phyloP scores from a whole-genome alignment of 2,888 invertebrate species.

The Siphlonurus alternatus region DNA sequence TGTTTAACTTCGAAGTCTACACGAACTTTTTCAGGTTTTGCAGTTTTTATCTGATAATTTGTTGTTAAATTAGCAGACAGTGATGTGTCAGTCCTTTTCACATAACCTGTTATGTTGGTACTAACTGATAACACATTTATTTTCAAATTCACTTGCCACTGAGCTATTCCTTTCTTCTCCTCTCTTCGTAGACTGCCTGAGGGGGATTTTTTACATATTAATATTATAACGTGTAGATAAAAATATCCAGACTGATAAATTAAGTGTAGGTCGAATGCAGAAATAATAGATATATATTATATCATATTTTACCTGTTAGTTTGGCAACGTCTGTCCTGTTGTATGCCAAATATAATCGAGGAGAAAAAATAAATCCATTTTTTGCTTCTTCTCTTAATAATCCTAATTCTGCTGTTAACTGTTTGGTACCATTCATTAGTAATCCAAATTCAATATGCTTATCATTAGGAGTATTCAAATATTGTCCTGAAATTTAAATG shows the following conservation, averaged over 20 bases:
- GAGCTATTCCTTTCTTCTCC: constrained; percentile 51
- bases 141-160: constrained; percentile 55
- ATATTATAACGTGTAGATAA: no score
- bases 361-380: constrained; percentile 51
- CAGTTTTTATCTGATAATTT: constrained; percentile 43
- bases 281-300: not conserved
- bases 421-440: constrained; percentile 53
- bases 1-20: not conserved
- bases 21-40: constrained; percentile 16
- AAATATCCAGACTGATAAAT: no score
- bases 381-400: constrained; percentile 37
- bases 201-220: no score
- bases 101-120: constrained; percentile 55
- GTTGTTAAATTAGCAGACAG: constrained; percentile 41
- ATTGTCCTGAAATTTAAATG: constrained; percentile 32
- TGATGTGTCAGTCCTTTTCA: constrained; percentile 36
- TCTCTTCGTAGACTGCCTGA: constrained; percentile 40
- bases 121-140: constrained; percentile 59
- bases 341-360: constrained; percentile 51
- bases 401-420: constrained; percentile 46
- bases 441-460: constrained; percentile 50
- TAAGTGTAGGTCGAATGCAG: not conserved
- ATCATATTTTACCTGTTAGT: constrained; percentile 36
- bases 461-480: constrained; percentile 48
- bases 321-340: constrained; percentile 56